Conservation (phyloP, 2,888 invertebrate genomes). For the Trachelus iudaicus region DNA sequence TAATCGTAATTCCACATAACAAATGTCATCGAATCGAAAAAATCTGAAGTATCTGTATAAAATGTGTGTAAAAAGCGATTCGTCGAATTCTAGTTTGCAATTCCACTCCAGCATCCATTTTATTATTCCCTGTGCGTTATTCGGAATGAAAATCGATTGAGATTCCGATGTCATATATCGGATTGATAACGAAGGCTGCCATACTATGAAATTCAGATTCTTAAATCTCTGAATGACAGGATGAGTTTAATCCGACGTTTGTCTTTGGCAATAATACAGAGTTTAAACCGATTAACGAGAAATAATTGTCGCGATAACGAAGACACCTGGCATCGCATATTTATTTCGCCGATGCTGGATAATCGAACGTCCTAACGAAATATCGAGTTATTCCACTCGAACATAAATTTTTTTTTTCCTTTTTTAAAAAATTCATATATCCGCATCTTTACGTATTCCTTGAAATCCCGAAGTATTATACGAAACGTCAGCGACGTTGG, state of each 20-base stretch:
- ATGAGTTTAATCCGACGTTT: neutral
- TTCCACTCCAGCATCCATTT: neutral
- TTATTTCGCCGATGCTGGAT: neutral
- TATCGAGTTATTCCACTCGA: neutral
- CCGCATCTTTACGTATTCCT: neutral
- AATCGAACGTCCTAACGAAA: neutral
- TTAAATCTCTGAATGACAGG: neutral
- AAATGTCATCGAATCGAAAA: neutral
- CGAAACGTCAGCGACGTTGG: neutral
- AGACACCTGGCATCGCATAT: neutral
- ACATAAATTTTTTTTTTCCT: neutral
- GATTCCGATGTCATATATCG: too few species aligned
- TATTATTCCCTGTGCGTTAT: neutral
- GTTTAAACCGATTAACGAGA: constrained; percentile 13
- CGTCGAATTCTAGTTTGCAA: neutral
- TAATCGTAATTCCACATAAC: neutral
- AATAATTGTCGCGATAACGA: constrained; percentile 15
- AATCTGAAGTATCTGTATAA: neutral
- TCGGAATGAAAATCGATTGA: neutral
- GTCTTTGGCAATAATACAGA: neutral
- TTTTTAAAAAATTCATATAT: neutral
- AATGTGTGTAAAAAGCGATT: neutral
- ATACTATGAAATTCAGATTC: neutral
- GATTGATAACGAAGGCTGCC: neutral
- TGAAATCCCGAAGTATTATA: neutral